Percentiles rank a stretch among this genome's conserved stretches.
Evolutionary conservation across 1,140 invertebrate species (phyloP).

Genomic region (Oncopeltus fasciatus): DNA sequence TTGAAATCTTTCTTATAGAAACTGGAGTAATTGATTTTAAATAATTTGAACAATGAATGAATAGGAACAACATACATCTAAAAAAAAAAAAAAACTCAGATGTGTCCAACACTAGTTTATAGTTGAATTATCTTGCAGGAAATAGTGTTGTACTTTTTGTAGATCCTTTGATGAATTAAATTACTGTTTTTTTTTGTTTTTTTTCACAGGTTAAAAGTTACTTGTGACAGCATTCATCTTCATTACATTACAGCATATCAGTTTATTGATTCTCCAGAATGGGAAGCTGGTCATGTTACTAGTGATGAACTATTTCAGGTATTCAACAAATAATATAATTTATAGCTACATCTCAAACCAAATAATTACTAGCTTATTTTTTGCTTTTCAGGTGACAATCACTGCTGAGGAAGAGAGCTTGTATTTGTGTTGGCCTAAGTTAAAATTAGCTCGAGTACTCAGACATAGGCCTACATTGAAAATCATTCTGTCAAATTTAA

Average conservation of each 20-base stretch:
- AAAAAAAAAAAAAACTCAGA: too few relatives aligned
- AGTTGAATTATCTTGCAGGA: too few relatives aligned
- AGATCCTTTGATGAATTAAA: too few relatives aligned
- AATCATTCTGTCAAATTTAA: constrained; percentile 56
- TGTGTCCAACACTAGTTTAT: too few relatives aligned
- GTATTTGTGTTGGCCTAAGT: constrained; percentile 62
- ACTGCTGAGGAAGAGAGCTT: constrained; percentile 60
- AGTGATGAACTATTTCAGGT: constrained; percentile 63
- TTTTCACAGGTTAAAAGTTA: constrained; percentile 52
- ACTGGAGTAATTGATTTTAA: too few relatives aligned
- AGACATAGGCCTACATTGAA: constrained; percentile 53
- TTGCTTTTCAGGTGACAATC: constrained; percentile 48
- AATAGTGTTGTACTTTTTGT: too few relatives aligned
- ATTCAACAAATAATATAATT: constrained; percentile 1
- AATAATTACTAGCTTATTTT: neutral
- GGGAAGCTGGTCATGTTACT: constrained; percentile 61
- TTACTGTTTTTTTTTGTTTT: too few relatives aligned
- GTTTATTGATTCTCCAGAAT: constrained; percentile 77
- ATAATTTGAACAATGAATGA: too few relatives aligned
- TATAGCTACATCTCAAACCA: neutral
- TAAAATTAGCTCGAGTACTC: constrained; percentile 53
- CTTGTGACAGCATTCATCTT: constrained; percentile 62
- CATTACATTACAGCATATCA: constrained; percentile 68
- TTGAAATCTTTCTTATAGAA: too few relatives aligned
- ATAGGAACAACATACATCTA: too few relatives aligned